Evolutionary conservation across 1,140 invertebrate species (phyloP), one percentile per base, ranked within the genome.

Genomic region (Chironomus striatipennis): DNA sequence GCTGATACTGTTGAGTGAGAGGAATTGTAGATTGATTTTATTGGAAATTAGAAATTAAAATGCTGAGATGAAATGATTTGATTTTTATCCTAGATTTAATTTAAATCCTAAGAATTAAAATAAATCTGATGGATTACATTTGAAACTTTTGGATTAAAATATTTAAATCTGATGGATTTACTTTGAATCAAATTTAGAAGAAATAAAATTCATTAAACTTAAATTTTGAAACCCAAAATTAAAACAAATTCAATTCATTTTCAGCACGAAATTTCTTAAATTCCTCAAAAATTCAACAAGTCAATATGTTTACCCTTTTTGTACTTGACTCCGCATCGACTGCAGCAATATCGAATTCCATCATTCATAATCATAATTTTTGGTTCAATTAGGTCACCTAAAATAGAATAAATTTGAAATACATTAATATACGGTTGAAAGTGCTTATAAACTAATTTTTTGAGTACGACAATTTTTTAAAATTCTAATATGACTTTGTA

Each of bases 301-400:
- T 2, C 24, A 15, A 12, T 57, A 5, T 57, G n/a, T n/a, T 43
- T 43, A 18, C 21, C 20, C 18, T 74, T 70, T 73, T 75, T 75
- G 67, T 75, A 75, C 43, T 73, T 74, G 1, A 75, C 75, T 42
- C 73, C 73, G 47, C 75, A 75, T 43, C 43, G 20, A 43, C 47
- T 18, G 17, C 75, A 75, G 5, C 74, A 20, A 64, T 73, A 75
- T 43, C 75, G 20, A n/a, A 42, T 15, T 15, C 73, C 75, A 42
- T 75, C 70, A 20, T 65, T 42, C 72, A 73, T 73, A 3, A 18
- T 17, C 15, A 73, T 12, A 15, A 73, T 43, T 21, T 43, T 21
- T 34, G 21, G 67, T 24, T 72, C 74, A 0, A 57, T 4, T 12
- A 57, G 9, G 2, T 24, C 70, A 70, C 20, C 65, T 70, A 70